Evolutionary conservation across 2,113 vertebrate species (phyloP), one percentile per base, ranked within the genome.

Genomic region (Cryptomyrus ogoouensis): DNA sequence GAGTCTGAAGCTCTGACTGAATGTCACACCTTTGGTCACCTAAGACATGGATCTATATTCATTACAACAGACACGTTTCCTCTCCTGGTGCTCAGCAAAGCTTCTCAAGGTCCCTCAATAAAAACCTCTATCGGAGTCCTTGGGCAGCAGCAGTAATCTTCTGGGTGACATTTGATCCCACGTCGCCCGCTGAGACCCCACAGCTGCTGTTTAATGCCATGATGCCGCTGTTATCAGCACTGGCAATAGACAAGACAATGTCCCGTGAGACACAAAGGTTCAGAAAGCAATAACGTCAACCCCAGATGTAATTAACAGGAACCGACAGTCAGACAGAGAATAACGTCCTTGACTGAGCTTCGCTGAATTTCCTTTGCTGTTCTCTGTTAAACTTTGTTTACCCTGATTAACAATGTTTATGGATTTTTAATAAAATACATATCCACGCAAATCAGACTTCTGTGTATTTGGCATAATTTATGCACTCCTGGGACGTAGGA

Each of bases 391-490:
- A 39, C 35, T 35, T 77, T 77, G 70, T 77, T 77, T 77, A 77
- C 70, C 70, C 70, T 80, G 74, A 19, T 80, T 80, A 80, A 80
- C 74, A 80, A 80, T 19, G 12, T 80, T 80, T 80, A 80, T 80
- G 74, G 74, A 35, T 80, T 42, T 80, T 42, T 80, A 42, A 80
- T 80, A 80, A 80, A 21, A 80, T 80, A 80, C 17, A 17, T 80
- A 80, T 80, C 74, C 74, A 42, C 74, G 15, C 74, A 80, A 80
- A 70, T 70, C 27, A 70, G 27, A 27, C 27, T 70, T 31, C 62
- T 70, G 10, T 70, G 62, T 31, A 70, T 80, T 19, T 80, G 74
- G 74, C 15, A 42, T 80, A 80, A 80, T 80, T 42, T 80, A 80
- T 80, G n/a, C 35, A 1, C 13, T 80, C 35, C 74, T 17, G 35